Evolutionary conservation across 2,113 vertebrate genomes (phyloP).

Genomic region (Nesoenas mayeri): DNA sequence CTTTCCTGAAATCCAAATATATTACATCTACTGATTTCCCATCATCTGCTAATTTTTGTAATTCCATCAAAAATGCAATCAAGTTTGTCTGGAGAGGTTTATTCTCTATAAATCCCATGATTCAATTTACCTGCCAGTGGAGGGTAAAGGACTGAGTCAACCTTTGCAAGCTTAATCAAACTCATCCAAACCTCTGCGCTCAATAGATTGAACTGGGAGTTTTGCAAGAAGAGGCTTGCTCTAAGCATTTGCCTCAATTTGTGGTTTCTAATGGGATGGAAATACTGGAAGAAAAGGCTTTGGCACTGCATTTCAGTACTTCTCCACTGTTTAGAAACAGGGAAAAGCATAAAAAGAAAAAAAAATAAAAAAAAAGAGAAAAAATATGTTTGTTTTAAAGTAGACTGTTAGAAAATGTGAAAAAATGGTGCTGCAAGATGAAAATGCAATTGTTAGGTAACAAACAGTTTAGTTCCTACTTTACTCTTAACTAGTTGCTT

Average conservation of each 20-base stretch:
- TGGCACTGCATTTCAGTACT: conserved; percentile 8
- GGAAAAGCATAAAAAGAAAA: background rate
- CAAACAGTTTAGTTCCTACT: background rate
- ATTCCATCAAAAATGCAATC: conserved; percentile 48
- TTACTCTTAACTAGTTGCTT: background rate
- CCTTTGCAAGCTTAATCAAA: conserved; percentile 34
- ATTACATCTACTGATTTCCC: background rate
- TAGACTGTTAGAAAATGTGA: background rate
- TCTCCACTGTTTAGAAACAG: background rate
- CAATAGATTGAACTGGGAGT: conserved; percentile 9
- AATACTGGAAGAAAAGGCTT: conserved; percentile 48
- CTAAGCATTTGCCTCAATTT: conserved; percentile 1
- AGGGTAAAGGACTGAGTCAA: conserved; percentile 15
- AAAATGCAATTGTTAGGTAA: background rate
- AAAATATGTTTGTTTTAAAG: background rate
- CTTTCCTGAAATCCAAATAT: conserved; percentile 3
- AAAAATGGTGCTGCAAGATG: background rate
- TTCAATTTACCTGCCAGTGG: conserved; percentile 23
- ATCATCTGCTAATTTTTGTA: conserved; percentile 38
- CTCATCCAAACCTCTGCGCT: conserved; percentile 13
- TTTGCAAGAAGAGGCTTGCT: conserved; percentile 24
- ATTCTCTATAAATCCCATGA: conserved; percentile 22
- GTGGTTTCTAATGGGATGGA: conserved; percentile 42
- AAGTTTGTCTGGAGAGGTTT: conserved; percentile 7
- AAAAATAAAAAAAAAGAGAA: background rate